Evolutionary conservation across 1,140 invertebrate genomes (phyloP).

Genomic region (Aporrectodea caliginosa): DNA sequence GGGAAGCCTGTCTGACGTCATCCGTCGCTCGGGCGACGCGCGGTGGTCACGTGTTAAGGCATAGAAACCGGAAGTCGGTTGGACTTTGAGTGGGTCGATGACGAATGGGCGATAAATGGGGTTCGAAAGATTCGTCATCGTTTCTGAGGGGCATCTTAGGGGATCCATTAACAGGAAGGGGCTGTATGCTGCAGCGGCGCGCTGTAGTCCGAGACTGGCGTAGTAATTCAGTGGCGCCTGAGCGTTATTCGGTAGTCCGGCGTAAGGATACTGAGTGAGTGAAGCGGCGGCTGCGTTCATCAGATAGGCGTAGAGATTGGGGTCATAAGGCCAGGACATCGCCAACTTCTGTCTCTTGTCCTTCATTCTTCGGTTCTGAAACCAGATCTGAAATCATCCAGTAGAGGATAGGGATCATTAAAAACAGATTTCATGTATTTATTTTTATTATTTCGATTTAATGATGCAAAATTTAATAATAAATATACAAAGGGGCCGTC

Average conservation of each 20-base stretch:
- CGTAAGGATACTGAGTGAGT: constrained; percentile 21
- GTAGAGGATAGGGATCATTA: no score
- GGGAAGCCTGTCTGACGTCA: no score
- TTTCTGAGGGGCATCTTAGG: not conserved
- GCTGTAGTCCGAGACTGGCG: constrained; percentile 29
- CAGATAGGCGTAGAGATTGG: constrained; percentile 82
- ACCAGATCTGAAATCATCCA: constrained; percentile 98
- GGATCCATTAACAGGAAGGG: not conserved
- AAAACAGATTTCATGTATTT: no score
- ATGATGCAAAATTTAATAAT: no score
- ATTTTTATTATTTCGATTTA: no score
- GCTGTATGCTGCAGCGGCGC: constrained; percentile 21
- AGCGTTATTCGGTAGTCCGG: constrained; percentile 33
- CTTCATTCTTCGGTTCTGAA: constrained; percentile 99
- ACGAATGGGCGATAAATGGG: not conserved
- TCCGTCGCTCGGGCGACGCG: no score
- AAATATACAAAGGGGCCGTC: no score
- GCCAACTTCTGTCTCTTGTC: constrained; percentile 91
- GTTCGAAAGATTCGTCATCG: not conserved
- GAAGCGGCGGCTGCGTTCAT: constrained; percentile 73
- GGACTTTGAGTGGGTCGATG: not conserved
- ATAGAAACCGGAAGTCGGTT: not conserved
- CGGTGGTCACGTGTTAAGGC: no score
- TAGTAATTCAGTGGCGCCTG: constrained; percentile 39
- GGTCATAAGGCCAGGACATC: constrained; percentile 91